Conservation (phyloP, 2,113 vertebrate genomes). For the Pituophis catenifer region DNA sequence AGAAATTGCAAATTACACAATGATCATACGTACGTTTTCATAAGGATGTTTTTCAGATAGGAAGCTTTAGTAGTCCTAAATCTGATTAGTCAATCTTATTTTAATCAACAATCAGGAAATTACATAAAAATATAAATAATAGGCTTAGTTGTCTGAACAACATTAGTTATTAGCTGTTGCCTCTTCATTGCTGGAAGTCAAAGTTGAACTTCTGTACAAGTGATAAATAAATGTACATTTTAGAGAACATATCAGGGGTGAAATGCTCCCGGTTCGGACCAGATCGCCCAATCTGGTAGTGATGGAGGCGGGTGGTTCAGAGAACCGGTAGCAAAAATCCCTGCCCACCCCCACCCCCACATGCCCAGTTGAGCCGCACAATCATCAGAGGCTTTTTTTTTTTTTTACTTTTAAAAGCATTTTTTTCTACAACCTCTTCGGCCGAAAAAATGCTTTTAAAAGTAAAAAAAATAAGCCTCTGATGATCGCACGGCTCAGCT, state of each 20-base stretch:
- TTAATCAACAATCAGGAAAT: background rate
- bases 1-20: slow-evolving; percentile 13
- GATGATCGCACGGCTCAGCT: no score
- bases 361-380: no score
- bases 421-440: no score
- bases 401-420: no score
- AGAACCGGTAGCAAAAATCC: no score
- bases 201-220: background rate
- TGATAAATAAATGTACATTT: background rate
- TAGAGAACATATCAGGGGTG: background rate
- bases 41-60: slow-evolving; percentile 4
- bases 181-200: background rate
- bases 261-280: no score
- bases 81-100: background rate
- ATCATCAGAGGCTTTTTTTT: no score
- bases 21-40: background rate
- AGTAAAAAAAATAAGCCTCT: no score
- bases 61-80: background rate
- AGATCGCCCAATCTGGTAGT: no score
- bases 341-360: no score
- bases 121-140: background rate
- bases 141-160: background rate
- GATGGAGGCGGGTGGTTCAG: no score
- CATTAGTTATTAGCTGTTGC: background rate
- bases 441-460: no score